Conservation (phyloP, 2,888 invertebrate genomes). For the Hirtodrosophila alboralis region DNA sequence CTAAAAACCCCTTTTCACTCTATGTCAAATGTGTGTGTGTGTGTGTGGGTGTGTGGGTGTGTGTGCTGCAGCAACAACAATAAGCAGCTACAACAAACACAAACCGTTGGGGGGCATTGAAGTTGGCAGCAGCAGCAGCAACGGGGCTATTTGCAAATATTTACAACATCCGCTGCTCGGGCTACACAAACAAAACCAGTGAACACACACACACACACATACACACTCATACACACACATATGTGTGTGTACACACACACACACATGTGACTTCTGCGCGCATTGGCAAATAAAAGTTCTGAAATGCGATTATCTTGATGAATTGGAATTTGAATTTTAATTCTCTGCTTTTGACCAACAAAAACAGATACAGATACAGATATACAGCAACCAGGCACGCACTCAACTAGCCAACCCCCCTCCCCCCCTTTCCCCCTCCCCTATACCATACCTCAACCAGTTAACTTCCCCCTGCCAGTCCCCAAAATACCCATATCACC, state of each 20-base stretch:
- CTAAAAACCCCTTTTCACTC: constrained; percentile 66
- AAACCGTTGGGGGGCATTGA: constrained; percentile 21
- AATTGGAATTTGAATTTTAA: constrained; percentile 82
- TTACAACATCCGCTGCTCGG: constrained; percentile 75
- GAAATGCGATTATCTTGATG: constrained; percentile 83
- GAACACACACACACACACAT: constrained; percentile 15
- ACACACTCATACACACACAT: constrained; percentile 14
- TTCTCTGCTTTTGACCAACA: constrained; percentile 73
- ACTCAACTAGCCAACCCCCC: constrained; percentile 3
- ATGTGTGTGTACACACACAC: constrained; percentile 9
- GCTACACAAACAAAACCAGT: constrained; percentile 50
- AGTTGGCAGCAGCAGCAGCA: constrained; percentile 44
- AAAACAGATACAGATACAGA: constrained; percentile 28
- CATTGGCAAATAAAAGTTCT: constrained; percentile 80
- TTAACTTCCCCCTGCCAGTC: constrained; percentile 18
- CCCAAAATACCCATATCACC: constrained; percentile 16
- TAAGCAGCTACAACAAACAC: constrained; percentile 25
- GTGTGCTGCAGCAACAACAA: constrained; percentile 24
- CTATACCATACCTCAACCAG: no score
- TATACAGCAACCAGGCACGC: constrained; percentile 10
- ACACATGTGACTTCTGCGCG: constrained; percentile 50
- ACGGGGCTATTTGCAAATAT: constrained; percentile 75
- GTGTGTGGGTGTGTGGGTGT: constrained; percentile 6
- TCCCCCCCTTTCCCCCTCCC: background rate
- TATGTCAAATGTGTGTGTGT: constrained; percentile 20